Percentiles rank a stretch among this genome's conserved stretches.
phyloP scores from a whole-genome alignment of 2,888 invertebrate species.

The Caenorhabditis drosophilae region DNA sequence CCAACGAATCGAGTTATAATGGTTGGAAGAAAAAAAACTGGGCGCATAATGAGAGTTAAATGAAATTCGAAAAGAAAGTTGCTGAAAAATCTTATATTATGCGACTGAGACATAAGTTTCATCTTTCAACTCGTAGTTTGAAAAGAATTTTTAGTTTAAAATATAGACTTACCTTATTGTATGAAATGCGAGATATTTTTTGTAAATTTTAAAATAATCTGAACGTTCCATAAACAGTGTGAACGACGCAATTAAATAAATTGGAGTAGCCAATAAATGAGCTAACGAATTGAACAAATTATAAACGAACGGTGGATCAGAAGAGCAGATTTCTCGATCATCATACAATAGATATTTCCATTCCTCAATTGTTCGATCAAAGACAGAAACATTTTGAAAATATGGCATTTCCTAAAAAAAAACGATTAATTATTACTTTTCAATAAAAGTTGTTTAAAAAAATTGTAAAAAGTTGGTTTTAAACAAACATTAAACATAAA shows the following conservation, averaged over 20 bases:
- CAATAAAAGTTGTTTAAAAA: no score
- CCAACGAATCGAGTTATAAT: conserved; percentile 17
- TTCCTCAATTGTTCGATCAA: conserved; percentile 9
- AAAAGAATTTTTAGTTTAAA: no score
- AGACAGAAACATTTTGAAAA: conserved; percentile 21
- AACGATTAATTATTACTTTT: no score
- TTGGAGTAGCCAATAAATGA: conserved; percentile 24
- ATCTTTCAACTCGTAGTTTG: no score
- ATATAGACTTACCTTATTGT: conserved; percentile 13
- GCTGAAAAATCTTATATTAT: conserved; percentile 10
- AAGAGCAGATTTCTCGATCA: conserved; percentile 20
- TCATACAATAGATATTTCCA: conserved; percentile 22
- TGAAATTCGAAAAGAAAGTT: conserved; percentile 21
- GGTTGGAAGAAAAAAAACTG: conserved; percentile 20
- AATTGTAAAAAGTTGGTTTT: no score
- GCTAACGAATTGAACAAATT: conserved; percentile 16
- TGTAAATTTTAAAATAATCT: conserved; percentile 15
- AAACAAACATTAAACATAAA: no score
- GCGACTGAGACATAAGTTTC: no score
- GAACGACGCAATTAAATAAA: conserved; percentile 19
- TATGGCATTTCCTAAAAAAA: conserved; percentile 34
- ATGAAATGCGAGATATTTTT: conserved; percentile 18
- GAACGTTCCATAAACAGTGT: conserved; percentile 18
- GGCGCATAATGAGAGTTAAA: conserved; percentile 17
- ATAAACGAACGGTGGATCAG: conserved; percentile 14